Evolutionary conservation across 1,140 invertebrate species (phyloP).

Genomic region (Plodia interpunctella): DNA sequence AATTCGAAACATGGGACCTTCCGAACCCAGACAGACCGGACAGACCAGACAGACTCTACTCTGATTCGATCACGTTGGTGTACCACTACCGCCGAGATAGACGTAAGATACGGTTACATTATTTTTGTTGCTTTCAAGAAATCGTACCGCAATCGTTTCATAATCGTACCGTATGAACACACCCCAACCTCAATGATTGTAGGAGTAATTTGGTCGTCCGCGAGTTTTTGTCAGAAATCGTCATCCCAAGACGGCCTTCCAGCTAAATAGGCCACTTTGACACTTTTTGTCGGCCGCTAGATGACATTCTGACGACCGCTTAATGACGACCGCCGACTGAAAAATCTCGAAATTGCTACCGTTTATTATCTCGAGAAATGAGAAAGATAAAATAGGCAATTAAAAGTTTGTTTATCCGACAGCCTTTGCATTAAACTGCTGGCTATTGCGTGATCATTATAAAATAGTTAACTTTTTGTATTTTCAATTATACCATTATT

Average conservation of each 20-base stretch:
- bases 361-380: slow-evolving; percentile 2
- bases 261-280: slow-evolving; percentile 37
- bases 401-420: background rate
- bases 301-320: slow-evolving; percentile 32
- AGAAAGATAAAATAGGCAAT: slow-evolving; percentile 1
- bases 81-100: too few relatives aligned
- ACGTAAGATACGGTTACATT: too few relatives aligned
- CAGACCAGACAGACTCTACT: too few relatives aligned
- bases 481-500: too few relatives aligned
- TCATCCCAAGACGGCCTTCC: slow-evolving; percentile 38
- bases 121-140: background rate
- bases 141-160: slow-evolving; percentile 7
- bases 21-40: too few relatives aligned
- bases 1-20: too few relatives aligned
- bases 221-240: slow-evolving; percentile 38
- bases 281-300: slow-evolving; percentile 32
- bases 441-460: too few relatives aligned
- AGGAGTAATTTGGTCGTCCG: slow-evolving; percentile 35
- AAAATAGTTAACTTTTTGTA: too few relatives aligned
- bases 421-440: too few relatives aligned
- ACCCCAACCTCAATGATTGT: slow-evolving; percentile 17
- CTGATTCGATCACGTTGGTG: too few relatives aligned
- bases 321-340: slow-evolving; percentile 24
- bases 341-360: slow-evolving; percentile 9
- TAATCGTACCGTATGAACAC: slow-evolving; percentile 16